Base-by-base conservation (phyloP, 37 sponge, comb jelly and placozoan genomes). In the Agelas oroides region DNA sequence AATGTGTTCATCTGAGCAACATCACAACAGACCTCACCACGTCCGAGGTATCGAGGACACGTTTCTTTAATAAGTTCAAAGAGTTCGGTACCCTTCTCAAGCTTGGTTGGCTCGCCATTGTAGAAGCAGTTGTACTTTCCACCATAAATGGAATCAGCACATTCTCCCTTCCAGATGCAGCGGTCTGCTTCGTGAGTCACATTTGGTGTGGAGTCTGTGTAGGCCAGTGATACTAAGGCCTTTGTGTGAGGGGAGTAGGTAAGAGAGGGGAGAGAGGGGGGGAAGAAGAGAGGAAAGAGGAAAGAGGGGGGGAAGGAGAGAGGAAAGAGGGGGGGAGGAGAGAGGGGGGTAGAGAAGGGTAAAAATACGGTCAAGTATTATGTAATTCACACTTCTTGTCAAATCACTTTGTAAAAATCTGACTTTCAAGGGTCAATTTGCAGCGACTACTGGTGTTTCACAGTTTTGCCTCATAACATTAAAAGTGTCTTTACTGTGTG, bases 151-250 rank as follows among this genome's bases (percentile, higher is more conserved):
- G 80, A 32, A 34, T 64, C 33, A 23, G 37, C 88, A 70, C 97
- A 97, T 59, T 86, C 77, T 0, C 93, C 93, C 39, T 86, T 84
- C 97, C 95, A 94, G n/a, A 86, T 75, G 61, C 97, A 97, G 63
- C 24, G 77, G 36, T 88, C 90, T 24, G 57, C 60, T 33, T 87
- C 75, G 52, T 77, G 84, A 64, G 36, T 94, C 38, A 86, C 80
- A 20, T 46, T 46, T 53, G 76, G 77, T 5, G 40, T 1, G 36
- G 60, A 20, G 64, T 5, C 8, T 30, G 33, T 2, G 34, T 12
- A 28, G 20, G 32, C 68, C 68, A 33, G 68, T 61, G 62, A 27
- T 61, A 25, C 27, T 23, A 27, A 25, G n/a, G 62, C 11, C 25
- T 61, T 5, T 3, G 62, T 14, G 62, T 3, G 62, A 27, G 14